Percentiles rank a stretch among this genome's conserved stretches.
These are phyloP conservation scores for Ciconia maguari DNA, from an alignment of 2,113 vertebrate genomes.

Conservation along the genomic window DNA sequence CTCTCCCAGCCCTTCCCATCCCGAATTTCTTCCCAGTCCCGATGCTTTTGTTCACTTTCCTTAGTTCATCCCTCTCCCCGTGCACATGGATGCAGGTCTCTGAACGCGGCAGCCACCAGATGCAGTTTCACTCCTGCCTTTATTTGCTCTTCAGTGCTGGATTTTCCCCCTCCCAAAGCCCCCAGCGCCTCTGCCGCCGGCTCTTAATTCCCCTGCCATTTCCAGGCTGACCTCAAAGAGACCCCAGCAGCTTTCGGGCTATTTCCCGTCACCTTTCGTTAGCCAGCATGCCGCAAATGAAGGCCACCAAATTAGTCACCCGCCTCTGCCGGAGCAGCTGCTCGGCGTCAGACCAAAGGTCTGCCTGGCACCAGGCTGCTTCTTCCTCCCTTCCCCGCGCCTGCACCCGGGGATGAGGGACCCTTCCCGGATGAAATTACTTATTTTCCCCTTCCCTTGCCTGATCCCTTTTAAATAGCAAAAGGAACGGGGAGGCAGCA, in stretches of 20 bases:
- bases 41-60: not conserved
- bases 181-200: not conserved
- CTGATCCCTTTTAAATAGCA: accelerated
- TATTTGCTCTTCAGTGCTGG: accelerated
- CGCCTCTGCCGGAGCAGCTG: not conserved
- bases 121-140: not conserved
- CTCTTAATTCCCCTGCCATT: not conserved
- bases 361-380: not conserved
- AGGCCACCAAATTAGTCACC: not conserved
- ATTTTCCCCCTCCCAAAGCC: accelerated
- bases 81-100: accelerated
- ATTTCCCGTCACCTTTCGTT: not conserved
- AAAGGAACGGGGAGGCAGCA: not conserved
- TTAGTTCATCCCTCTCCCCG: accelerated
- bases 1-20: not conserved
- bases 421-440: not conserved
- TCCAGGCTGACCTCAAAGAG: not conserved
- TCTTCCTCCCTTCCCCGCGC: not conserved
- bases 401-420: not conserved
- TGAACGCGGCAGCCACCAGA: accelerated
- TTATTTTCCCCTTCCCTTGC: not conserved
- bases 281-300: not conserved
- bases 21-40: not conserved
- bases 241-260: not conserved
- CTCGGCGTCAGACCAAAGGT: not conserved